Base-by-base conservation (phyloP, 2,888 invertebrate species). In the Pristionchus fissidentatus region DNA sequence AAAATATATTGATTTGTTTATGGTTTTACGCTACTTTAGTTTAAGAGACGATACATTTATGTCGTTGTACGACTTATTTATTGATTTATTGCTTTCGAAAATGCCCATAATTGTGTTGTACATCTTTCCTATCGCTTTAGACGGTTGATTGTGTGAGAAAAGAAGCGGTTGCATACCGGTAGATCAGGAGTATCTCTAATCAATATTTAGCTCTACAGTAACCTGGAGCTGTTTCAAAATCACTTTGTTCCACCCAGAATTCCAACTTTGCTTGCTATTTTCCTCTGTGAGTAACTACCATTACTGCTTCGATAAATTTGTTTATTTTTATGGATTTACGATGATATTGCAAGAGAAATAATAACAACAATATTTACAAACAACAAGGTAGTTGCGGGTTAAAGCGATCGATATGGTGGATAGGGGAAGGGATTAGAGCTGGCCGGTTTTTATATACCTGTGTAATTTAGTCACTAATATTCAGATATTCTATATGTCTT, bases 331-430 rank as follows among this genome's bases (percentile, higher is more conserved):
- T 70, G 70, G 41, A 0, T 70, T 70, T 41, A 41, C 70, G 43
- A 70, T n/a, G 70, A 41, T 70, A 70, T 70, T 41, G 70, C 15
- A 62, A 35, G 32, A 26, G n/a, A n/a, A n/a, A 70, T 41, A 70
- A 70, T 70, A 70, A 70, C 70, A 70, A 70, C 70, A 70, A 70
- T 70, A 70, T 70, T 70, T 70, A 70, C 70, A 70, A 70, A 70
- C 70, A 70, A 70, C 70, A 70, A 66, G 35, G 38, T n/a, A n/a
- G 70, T 70, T 70, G 70, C 43, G 43, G 29, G 62, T 70, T 70
- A 70, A 70, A 70, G 70, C 70, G 41, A 70, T 70, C 26, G 43
- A n/a, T n/a, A n/a, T n/a, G n/a, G n/a, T n/a, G 32, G 26, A 32
- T 10, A 41, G 41, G 60, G 70, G 35, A 35, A 43, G 41, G 70